These are phyloP conservation scores for Eulithis prunata DNA, from an alignment of 2,888 invertebrate genomes.

Conservation along the genomic window DNA sequence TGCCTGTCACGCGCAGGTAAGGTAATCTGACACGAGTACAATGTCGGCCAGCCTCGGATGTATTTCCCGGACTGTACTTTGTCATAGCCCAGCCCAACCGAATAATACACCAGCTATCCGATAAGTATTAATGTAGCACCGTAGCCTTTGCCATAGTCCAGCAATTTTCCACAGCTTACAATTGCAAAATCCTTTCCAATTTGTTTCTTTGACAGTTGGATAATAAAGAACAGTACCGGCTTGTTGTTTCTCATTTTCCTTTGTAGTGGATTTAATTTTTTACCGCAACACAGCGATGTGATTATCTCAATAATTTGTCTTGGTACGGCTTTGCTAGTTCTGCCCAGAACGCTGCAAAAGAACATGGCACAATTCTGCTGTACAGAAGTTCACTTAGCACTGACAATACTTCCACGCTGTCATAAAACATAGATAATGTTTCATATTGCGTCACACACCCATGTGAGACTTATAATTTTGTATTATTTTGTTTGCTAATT, in stretches of 20 bases:
- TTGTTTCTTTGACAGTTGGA: constrained; percentile 44
- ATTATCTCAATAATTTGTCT: constrained; percentile 61
- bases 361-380: constrained; percentile 2
- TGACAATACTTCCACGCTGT: neutral
- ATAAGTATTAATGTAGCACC: constrained; percentile 17
- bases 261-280: constrained; percentile 52
- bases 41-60: constrained; percentile 41
- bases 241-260: constrained; percentile 44
- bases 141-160: constrained; percentile 6
- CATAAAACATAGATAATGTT: neutral
- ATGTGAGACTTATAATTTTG: no score
- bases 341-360: constrained; percentile 11
- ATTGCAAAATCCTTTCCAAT: constrained; percentile 30
- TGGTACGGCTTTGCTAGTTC: constrained; percentile 30
- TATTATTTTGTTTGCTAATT: no score
- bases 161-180: constrained; percentile 14
- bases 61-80: constrained; percentile 34
- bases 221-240: constrained; percentile 45
- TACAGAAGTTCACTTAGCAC: constrained; percentile 9
- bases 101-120: constrained; percentile 29
- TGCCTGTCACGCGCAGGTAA: constrained; percentile 36
- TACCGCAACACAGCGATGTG: constrained; percentile 52
- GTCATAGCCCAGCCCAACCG: constrained; percentile 20
- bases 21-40: constrained; percentile 41
- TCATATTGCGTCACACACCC: no score